phyloP scores from a whole-genome alignment of 1,140 invertebrate species.

The Artemia franciscana region DNA sequence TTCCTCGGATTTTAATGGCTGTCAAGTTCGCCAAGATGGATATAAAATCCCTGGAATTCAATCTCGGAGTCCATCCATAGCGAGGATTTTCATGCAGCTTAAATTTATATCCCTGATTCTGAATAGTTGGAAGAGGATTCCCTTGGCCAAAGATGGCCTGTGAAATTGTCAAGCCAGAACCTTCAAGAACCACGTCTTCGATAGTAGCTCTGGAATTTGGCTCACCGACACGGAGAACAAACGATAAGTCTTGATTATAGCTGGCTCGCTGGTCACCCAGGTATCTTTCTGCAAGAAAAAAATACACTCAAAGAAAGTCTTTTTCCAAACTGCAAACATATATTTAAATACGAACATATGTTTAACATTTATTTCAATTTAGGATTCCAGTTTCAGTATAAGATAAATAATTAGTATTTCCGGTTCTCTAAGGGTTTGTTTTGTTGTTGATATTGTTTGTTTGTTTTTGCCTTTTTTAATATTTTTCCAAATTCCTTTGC shows the following conservation, averaged over 20 bases:
- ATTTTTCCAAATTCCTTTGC: too few species aligned
- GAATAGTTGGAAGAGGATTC: slow-evolving; percentile 47
- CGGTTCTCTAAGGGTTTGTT: too few species aligned
- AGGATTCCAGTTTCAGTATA: too few species aligned
- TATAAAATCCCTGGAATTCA: slow-evolving; percentile 66
- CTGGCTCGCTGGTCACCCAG: slow-evolving; percentile 77
- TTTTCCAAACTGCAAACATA: too few species aligned
- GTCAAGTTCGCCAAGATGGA: slow-evolving; percentile 77
- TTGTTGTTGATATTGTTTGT: too few species aligned
- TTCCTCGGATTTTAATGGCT: slow-evolving; percentile 75
- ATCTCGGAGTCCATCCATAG: slow-evolving; percentile 73
- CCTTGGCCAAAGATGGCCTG: slow-evolving; percentile 75
- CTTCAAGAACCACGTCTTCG: slow-evolving; percentile 70
- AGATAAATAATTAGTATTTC: too few species aligned
- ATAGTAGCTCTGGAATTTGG: slow-evolving; percentile 38
- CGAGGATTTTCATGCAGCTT: slow-evolving; percentile 66
- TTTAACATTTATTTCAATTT: too few species aligned
- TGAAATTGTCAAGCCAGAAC: slow-evolving; percentile 48
- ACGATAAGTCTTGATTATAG: slow-evolving; percentile 81
- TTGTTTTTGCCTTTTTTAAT: too few species aligned
- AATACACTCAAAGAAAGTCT: background rate
- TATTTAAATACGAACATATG: too few species aligned
- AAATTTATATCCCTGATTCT: slow-evolving; percentile 50
- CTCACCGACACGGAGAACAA: slow-evolving; percentile 63
- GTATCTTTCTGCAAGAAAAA: slow-evolving; percentile 37